Evolutionary conservation across 2,888 invertebrate genomes (phyloP), one percentile per base, ranked within the genome.

Genomic region (Chrysolina haemoptera): DNA sequence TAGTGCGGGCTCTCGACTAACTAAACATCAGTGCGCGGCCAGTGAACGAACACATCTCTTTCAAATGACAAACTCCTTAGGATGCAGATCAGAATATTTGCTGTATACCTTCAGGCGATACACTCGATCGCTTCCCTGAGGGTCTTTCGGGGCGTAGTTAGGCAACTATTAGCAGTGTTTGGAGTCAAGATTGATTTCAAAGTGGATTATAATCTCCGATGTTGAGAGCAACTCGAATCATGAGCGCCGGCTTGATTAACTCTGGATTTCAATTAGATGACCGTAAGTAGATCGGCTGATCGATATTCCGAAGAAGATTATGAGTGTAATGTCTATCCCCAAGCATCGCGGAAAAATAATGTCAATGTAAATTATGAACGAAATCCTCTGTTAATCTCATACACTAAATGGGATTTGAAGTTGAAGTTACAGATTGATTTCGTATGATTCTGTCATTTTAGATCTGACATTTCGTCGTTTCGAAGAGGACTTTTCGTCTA

Each of bases 151-250:
- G 14, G 27, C 27, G 27, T 27, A 59, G 59, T 59, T 59, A 59
- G 59, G 27, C 74, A 63, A 73, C 72, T 70, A 75, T 73, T 70
- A 77, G 74, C 74, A 73, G 69, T 78, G 77, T 81, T 81, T 79
- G 78, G 79, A 80, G 78, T 74, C 79, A 83, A 84, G 83, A 85
- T 85, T 85, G 84, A 84, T 84, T 82, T 79, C 81, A 81, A 84
- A 85, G 82, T 81, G 79, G 84, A 85, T 85, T 85, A 85, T 79
- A 76, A 77, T 73, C 80, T 77, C 70, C 76, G 76, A 67, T 67
- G 77, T 75, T 74, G 67, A 65, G 77, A 81, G 77, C 74, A 74
- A 73, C 78, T 77, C 76, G 72, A 79, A 77, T 79, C 78, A 75
- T 73, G 70, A 64, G 68, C 73, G 71, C 48, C 73, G 66, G 59